Base-by-base conservation (phyloP, 2,888 invertebrate species). In the Globia sparganii region DNA sequence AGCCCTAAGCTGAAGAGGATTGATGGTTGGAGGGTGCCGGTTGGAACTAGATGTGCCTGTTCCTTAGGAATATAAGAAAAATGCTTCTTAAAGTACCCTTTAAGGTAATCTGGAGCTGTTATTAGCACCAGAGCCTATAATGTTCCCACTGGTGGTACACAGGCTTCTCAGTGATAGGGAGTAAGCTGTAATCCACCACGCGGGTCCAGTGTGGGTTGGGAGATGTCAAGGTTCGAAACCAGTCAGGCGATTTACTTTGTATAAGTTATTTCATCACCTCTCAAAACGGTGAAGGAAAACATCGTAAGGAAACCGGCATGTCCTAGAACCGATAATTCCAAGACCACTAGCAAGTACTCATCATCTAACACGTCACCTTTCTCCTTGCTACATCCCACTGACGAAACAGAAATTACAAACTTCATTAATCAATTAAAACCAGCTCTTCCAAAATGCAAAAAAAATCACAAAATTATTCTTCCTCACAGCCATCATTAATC, bases 401-500 rank as follows among this genome's bases (percentile, higher is more conserved):
- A n/a, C n/a, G n/a, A n/a, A n/a, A n/a, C n/a, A n/a, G n/a, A n/a
- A n/a, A n/a, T n/a, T n/a, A n/a, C n/a, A n/a, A n/a, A n/a, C n/a
- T n/a, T n/a, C n/a, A n/a, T n/a, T n/a, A n/a, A n/a, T n/a, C n/a
- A n/a, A n/a, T n/a, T n/a, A n/a, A n/a, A n/a, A n/a, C n/a, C n/a
- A 49, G 25, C 49, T 49, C 49, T 53, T 53, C 11, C 2, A 31
- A 31, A 40, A 49, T 53, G n/a, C 25, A 25, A 70, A 40, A n/a
- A 15, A n/a, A 21, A 40, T 0, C n/a, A 2, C 15, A 4, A 56
- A 37, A 64, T 15, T 13, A 1, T 34, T n/a, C 31, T 46, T 69
- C 37, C 46, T 69, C 11, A 25, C 34, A 46, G 11, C 18, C 15
- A 28, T 62, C 58, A 40, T 69, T 56, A 49, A 59, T 83, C 62